phyloP scores from a whole-genome alignment of 2,888 invertebrate genomes.

The Orthosia cruda region DNA sequence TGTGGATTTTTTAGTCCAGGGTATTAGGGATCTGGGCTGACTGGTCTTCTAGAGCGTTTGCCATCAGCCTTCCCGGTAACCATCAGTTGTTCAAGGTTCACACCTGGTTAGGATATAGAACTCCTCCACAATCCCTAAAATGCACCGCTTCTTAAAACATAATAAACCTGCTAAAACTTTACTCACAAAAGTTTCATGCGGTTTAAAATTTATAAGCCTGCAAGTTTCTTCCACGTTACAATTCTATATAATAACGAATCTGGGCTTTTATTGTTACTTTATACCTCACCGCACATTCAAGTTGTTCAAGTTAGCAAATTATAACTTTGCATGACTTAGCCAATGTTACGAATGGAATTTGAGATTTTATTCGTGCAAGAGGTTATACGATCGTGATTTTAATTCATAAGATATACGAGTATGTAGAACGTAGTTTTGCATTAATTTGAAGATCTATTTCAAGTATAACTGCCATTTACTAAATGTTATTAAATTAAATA shows the following conservation, averaged over 20 bases:
- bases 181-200: background rate
- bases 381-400: conserved; percentile 22
- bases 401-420: conserved; percentile 23
- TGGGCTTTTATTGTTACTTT: conserved; percentile 65
- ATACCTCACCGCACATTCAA: conserved; percentile 55
- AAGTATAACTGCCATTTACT: background rate
- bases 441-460: background rate
- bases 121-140: background rate
- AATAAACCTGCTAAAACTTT: background rate
- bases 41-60: too few species aligned
- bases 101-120: too few species aligned
- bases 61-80: too few species aligned
- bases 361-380: conserved; percentile 50
- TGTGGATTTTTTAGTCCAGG: too few species aligned
- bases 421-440: conserved; percentile 1
- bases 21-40: too few species aligned
- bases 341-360: conserved; percentile 59
- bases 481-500: too few species aligned
- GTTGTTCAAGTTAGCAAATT: conserved; percentile 72
- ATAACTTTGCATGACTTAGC: conserved; percentile 71
- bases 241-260: conserved; percentile 55
- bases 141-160: conserved; percentile 2
- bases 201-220: conserved; percentile 21
- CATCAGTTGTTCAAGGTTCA: too few species aligned
- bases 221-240: conserved; percentile 48